Percentiles rank a stretch among this genome's conserved stretches.
Evolutionary conservation across 2,113 vertebrate genomes (phyloP).

Genomic region (Riparia riparia): DNA sequence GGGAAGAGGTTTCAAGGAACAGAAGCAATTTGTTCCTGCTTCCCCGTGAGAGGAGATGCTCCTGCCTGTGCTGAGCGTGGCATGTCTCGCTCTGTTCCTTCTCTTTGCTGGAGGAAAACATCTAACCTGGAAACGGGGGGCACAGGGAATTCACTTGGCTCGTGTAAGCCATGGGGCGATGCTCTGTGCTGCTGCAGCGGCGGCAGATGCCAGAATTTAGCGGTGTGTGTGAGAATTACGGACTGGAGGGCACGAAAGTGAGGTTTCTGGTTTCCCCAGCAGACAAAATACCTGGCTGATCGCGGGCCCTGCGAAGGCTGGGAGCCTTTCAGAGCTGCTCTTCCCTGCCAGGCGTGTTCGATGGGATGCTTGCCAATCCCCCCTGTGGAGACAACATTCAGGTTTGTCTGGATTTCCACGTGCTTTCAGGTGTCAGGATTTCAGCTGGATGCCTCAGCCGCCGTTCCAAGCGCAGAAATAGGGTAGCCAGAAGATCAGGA

Average conservation of each 20-base stretch:
- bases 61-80: neutral
- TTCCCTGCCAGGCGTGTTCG: neutral
- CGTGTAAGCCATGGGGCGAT: rapidly evolving
- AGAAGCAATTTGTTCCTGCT: constrained; percentile 43
- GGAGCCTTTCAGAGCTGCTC: neutral
- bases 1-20: constrained; percentile 35
- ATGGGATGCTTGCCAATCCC: neutral
- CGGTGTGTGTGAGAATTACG: neutral
- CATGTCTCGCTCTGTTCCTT: neutral
- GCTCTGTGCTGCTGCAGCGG: neutral
- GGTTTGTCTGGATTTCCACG: neutral
- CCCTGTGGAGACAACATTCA: neutral
- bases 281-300: neutral
- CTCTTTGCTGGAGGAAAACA: neutral
- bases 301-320: neutral
- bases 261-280: neutral
- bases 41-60: neutral
- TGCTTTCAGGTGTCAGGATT: neutral
- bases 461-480: neutral
- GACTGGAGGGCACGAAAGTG: neutral
- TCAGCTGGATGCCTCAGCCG: neutral
- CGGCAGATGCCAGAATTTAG: neutral
- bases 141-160: rapidly evolving
- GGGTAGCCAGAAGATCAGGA: neutral
- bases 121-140: neutral